Base-by-base conservation (phyloP, 2,113 vertebrate genomes). In the Tragelaphus strepsiceros region DNA sequence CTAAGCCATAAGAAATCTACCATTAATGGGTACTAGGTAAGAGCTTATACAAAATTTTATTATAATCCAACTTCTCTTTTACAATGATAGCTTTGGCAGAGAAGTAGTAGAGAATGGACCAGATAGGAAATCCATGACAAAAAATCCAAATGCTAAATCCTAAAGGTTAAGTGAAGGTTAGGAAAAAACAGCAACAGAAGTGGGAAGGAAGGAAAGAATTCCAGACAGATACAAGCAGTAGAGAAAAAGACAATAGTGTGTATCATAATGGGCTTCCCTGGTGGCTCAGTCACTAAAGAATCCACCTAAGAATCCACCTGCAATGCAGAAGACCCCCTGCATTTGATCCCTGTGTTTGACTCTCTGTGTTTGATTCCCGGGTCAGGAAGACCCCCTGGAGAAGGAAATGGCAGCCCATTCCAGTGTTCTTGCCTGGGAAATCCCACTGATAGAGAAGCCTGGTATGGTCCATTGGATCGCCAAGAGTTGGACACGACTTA, bases 1-100 rank as follows among this genome's bases (percentile, higher is more conserved):
- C 53, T 59, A 93, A 96, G 32, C 54, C 46, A n/a, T 87, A 77
- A 93, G 81, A 83, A 95, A 74, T 28, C 39, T 8, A 54, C 39
- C 9, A 51, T 35, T 17, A 84, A 53, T 6, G 49, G 28, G 26
- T 87, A 88, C 53, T 49, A 43, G 21, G 74, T 51, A 88, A 84
- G 43, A 94, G 26, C 14, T 51, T 54, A 86, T 13, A 15, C 10
- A 80, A 95, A 85, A 53, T 10, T 24, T 43, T 71, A 43, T 53
- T 35, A 61, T 3, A 49, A 77, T 90, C 54, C 67, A 11, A 53
- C 19, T 35, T 91, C n/a, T 22, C 51, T 88, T 93, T 95, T 14
- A 49, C 22, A 51, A 91, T 74, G n/a, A 71, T 12, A 95, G 91
- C 43, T 74, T 67, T 88, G 26, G 87, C 51, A 28, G 10, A 51